Evolutionary conservation across 2,888 invertebrate genomes (phyloP), one percentile per base, ranked within the genome.

Genomic region (Marronus borbonicus): DNA sequence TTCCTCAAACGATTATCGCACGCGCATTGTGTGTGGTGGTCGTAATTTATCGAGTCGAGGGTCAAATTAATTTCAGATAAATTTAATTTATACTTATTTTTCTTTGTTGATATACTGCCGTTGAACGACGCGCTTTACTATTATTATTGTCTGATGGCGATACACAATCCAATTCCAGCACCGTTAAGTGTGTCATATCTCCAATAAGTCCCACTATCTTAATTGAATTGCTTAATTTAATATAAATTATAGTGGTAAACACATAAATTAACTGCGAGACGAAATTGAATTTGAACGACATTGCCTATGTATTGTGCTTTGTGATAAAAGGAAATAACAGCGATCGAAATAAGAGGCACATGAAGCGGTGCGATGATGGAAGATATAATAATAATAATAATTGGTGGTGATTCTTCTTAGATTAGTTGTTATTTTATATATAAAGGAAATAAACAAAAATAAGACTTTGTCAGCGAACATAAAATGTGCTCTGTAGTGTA

Each of bases 41-140:
- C 58, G 49, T 49, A 70, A 24, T 70, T 50, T 70, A 70, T 58
- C 70, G 55, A 49, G 55, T 5, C 24, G 8, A 14, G 62, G 79
- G 79, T 79, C 79, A 79, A 77, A 79, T 79, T 79, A 79, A 79
- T 79, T 79, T 79, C 75, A 79, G 79, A 79, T 79, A 79, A 79
- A 77, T 77, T 52, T 74, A 77, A 79, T 79, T 79, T 77, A 79
- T 79, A 74, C 69, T 77, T 62, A 76, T 78, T 75, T 66, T 69
- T 68, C 69, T 68, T 69, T 76, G 39, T 76, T 76, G 76, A 65
- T 65, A 50, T 39, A 17, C n/a, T 76, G 65, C 31, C 52, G 39
- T 24, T 62, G 44, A 12, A 65, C 49, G 52, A 28, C 64, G 64
- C 20, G 17, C 50, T 55, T 60, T 60, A 74, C 39, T 65, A 65